These are phyloP conservation scores for Lasioglossum calceatum DNA, from an alignment of 2,888 invertebrate species.

Conservation along the genomic window DNA sequence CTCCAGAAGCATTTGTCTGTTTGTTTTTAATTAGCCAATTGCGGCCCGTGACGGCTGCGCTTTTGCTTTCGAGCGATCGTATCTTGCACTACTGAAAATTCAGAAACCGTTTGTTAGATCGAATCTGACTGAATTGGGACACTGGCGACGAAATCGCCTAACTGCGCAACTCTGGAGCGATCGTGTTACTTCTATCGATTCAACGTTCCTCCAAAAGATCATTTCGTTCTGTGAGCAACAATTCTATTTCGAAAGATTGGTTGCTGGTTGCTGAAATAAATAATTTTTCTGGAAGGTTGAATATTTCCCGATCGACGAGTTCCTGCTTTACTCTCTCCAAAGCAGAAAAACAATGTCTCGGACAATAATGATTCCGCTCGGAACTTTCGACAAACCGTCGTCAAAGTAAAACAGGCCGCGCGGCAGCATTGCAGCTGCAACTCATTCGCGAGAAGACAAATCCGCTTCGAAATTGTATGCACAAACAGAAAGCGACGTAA, in stretches of 20 bases:
- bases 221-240: too few species aligned
- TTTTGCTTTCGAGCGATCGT: neutral
- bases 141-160: neutral
- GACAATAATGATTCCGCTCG: neutral
- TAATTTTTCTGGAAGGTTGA: neutral
- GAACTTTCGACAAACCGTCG: neutral
- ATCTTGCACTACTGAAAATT: neutral
- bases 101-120: neutral
- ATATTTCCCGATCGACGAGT: neutral
- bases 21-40: neutral
- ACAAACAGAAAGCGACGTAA: neutral
- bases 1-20: neutral
- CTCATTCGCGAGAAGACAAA: neutral
- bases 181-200: neutral
- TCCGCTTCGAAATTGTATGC: neutral
- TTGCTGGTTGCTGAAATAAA: too few species aligned
- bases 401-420: neutral
- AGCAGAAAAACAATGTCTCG: neutral
- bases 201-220: neutral
- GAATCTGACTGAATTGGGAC: neutral
- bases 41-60: neutral
- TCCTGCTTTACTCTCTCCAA: neutral
- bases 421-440: neutral
- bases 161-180: neutral
- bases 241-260: neutral